Base-by-base conservation (phyloP, 1,140 invertebrate species). In the Bactericera cockerelli region DNA sequence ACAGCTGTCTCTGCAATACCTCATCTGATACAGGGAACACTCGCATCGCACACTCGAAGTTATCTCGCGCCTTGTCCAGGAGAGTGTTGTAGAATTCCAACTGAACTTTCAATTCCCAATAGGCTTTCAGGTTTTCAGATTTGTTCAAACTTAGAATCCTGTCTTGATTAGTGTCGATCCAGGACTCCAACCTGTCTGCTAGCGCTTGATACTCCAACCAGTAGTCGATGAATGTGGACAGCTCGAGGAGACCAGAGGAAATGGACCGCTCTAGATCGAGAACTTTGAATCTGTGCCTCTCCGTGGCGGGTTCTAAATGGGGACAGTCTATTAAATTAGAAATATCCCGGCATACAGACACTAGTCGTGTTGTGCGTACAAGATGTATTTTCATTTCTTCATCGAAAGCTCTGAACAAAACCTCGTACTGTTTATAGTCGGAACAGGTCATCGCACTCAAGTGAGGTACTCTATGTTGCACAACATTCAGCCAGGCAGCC, bases 341-440 rank as follows among this genome's bases (percentile, higher is more conserved):
- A n/a, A 90, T 69, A 62, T 81, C 80, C 63, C 81, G 79, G 26
- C 84, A 81, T n/a, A 84, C 78, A 19, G 77, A 78, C 21, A 86
- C 69, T 0, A 89, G 72, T 63, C 88, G 82, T 33, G 81, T 71
- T 64, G 88, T 75, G 67, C 84, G 81, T 0, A 83, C 81, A 63
- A 87, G 81, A 70, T 89, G 87, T 64, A 83, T 80, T 13, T 81
- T 80, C 55, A 89, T 80, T 65, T 90, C 86, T 14, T 81, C 73
- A 39, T 22, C 4, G 25, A 58, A 19, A 36, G 13, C 77, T 70
- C 79, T 85, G 70, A 88, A 88, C 0, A 89, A 70, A 22, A 85
- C 86, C 31, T 88, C 88, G 65, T 87, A 89, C 65, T 88, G 82
- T 65, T 89, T 81, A 63, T 86, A 87, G 64, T 89, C 87, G 10